Percentiles rank a stretch among this genome's conserved stretches.
These are phyloP conservation scores for Drosophila demipolita DNA, from an alignment of 2,888 invertebrate genomes.

Conservation along the genomic window DNA sequence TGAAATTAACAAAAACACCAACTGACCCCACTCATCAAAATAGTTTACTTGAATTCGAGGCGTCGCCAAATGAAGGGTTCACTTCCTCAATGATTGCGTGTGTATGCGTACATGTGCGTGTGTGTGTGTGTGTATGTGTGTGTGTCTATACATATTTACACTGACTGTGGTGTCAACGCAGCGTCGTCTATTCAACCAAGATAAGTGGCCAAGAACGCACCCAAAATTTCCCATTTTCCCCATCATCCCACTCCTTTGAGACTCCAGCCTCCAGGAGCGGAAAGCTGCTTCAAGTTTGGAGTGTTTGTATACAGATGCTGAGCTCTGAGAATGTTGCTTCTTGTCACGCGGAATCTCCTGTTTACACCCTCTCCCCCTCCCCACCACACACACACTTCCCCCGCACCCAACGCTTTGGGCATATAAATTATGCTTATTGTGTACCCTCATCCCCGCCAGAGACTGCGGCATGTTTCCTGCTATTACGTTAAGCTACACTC, in stretches of 20 bases:
- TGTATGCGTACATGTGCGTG: conserved; percentile 8
- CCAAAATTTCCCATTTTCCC: background rate
- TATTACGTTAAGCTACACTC: conserved; percentile 9
- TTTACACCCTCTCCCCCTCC: conserved; percentile 4
- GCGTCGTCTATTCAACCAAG: conserved; percentile 51
- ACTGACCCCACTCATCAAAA: conserved; percentile 59
- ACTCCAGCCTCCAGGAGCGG: background rate
- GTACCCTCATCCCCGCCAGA: conserved; percentile 33
- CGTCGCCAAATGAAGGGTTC: conserved; percentile 35
- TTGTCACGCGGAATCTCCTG: conserved; percentile 15
- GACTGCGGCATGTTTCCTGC: conserved; percentile 43
- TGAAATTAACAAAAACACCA: conserved; percentile 59
- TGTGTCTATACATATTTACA: conserved; percentile 56
- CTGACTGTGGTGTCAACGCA: conserved; percentile 38
- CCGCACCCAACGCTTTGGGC: conserved; percentile 36
- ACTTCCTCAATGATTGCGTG: background rate
- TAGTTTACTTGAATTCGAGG: conserved; percentile 6
- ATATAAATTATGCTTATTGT: conserved; percentile 77
- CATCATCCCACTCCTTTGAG: background rate
- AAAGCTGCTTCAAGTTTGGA: conserved; percentile 23
- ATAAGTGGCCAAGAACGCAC: conserved; percentile 42
- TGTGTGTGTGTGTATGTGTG: background rate
- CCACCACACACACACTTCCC: background rate
- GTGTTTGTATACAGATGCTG: conserved; percentile 48
- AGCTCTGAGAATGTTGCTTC: conserved; percentile 13